phyloP scores from a whole-genome alignment of 2,113 vertebrate species.

The Poeciliopsis prolifica region DNA sequence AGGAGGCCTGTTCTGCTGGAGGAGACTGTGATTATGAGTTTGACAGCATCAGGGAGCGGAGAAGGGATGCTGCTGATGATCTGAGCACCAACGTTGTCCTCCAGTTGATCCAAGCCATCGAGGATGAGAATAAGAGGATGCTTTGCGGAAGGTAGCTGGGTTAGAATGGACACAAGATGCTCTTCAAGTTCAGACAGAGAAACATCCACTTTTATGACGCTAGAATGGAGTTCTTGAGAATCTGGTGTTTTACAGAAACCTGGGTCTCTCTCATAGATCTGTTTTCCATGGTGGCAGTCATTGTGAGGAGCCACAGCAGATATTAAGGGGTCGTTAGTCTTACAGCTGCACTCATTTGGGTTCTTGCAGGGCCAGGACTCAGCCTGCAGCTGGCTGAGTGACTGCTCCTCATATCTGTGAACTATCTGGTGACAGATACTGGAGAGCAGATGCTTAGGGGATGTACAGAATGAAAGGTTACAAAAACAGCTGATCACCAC shows the following conservation, averaged over 20 bases:
- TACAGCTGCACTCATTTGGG: not conserved
- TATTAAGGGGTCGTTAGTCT: not conserved
- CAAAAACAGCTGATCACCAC: constrained; percentile 73
- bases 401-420: constrained; percentile 42
- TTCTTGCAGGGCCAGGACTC: not conserved
- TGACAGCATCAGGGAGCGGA: constrained; percentile 71
- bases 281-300: not conserved
- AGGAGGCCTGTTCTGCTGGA: constrained; percentile 47
- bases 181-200: constrained; percentile 59
- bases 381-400: not conserved
- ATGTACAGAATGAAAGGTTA: constrained; percentile 38
- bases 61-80: constrained; percentile 72
- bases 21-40: constrained; percentile 73
- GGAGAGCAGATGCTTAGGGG: constrained; percentile 63
- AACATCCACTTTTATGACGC: constrained; percentile 19
- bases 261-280: not conserved
- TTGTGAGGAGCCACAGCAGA: constrained; percentile 4
- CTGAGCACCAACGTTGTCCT: constrained; percentile 21
- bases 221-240: not conserved
- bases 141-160: constrained; percentile 49
- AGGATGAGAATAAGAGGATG: constrained; percentile 75
- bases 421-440: constrained; percentile 73
- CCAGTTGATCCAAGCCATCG: constrained; percentile 76
- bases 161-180: constrained; percentile 70
- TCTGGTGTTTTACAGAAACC: not conserved